Evolutionary conservation across 2,888 invertebrate species (phyloP), one percentile per base, ranked within the genome.

Genomic region (Acheta domesticus): DNA sequence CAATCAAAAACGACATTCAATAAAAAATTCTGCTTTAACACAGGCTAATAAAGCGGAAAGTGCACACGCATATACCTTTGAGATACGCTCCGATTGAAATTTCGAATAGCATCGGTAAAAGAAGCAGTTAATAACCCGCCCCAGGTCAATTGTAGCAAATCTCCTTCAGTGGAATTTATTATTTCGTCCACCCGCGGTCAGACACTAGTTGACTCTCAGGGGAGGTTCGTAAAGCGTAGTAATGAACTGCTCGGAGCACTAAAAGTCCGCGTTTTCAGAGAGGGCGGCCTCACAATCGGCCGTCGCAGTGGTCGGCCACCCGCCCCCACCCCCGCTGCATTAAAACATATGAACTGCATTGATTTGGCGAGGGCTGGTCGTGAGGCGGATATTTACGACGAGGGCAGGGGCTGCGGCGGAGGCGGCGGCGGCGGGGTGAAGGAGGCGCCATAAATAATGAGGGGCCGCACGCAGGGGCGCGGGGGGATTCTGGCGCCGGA

Each of bases 391-490:
- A 62, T 62, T 62, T 62, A 62, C 62, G 62, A 62, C 62, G 14
- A 62, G 62, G 62, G 62, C n/a, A n/a, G 16, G 16, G 62, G 62
- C 16, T 14, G 62, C 16, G 62, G 62, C 62, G 62, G 62, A 2
- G 62, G 62, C 62, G 4, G 62, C 62, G 62, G n/a, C 62, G 62
- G 62, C 62, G 16, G 62, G 62, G 62, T 62, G 62, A 62, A 62
- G 62, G 62, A 62, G 62, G 62, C 62, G 62, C 62, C 62, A 62
- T 62, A 62, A 62, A 62, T 62, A 62, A 62, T 62, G 62, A 62
- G 62, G 62, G 62, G 62, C 62, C 14, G n/a, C 62, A n/a, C 62
- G 62, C n/a, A 16, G 62, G 14, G 62, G 14, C 62, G 62, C n/a
- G 62, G 62, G n/a, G 62, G 62, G 62, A 62, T n/a, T 14, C 16